These are phyloP conservation scores for Parnassius apollo DNA, from an alignment of 2,888 invertebrate genomes.

Conservation along the genomic window DNA sequence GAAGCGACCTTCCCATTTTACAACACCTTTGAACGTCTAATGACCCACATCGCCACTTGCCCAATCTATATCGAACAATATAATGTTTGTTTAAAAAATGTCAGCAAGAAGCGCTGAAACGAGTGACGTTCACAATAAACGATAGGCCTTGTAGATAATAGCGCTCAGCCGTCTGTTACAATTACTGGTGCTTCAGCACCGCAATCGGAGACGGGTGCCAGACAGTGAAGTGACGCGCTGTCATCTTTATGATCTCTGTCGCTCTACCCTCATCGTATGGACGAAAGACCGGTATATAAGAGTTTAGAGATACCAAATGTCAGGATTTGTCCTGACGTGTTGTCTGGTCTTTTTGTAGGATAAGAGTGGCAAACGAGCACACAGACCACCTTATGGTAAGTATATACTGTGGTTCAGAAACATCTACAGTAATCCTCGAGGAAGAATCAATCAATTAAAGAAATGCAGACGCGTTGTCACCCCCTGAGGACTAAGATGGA, in stretches of 20 bases:
- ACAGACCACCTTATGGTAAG: too few relatives aligned
- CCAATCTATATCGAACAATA: neutral
- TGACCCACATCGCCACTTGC: slow-evolving; percentile 9
- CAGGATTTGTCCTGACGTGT: too few relatives aligned
- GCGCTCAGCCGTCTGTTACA: neutral
- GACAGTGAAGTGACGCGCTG: neutral
- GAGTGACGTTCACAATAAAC: neutral
- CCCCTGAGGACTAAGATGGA: too few relatives aligned
- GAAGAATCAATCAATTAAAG: too few relatives aligned
- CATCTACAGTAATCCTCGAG: too few relatives aligned
- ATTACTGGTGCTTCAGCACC: neutral
- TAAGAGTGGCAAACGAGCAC: too few relatives aligned
- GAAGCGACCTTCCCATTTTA: slow-evolving; percentile 7
- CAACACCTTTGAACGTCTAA: slow-evolving; percentile 1
- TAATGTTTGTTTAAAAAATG: neutral
- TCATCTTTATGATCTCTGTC: neutral
- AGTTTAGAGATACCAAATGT: too few relatives aligned
- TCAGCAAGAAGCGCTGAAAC: neutral
- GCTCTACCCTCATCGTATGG: neutral
- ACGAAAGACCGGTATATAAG: neutral
- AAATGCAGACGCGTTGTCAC: too few relatives aligned
- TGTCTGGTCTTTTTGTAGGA: too few relatives aligned
- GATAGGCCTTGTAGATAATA: neutral
- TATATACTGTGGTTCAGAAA: too few relatives aligned
- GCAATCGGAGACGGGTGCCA: neutral